Evolutionary conservation across 2,113 vertebrate species (phyloP).

Genomic region (Peromyscus maniculatus): DNA sequence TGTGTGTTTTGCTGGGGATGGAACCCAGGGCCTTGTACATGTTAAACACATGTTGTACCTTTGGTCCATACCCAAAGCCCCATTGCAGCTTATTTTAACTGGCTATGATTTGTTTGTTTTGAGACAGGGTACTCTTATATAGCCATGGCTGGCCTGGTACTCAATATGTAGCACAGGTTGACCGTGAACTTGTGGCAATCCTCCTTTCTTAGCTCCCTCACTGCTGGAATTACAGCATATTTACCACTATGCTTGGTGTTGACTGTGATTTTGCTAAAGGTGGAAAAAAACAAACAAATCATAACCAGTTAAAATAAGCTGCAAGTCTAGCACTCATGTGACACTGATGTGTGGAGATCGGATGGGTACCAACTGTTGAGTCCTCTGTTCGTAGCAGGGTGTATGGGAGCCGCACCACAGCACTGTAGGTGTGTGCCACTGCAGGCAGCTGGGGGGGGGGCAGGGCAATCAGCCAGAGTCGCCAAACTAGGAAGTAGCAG

Average conservation of each 20-base stretch:
- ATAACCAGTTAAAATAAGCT: too few species aligned
- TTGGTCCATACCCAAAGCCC: not conserved
- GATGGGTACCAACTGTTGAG: too few species aligned
- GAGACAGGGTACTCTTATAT: not conserved
- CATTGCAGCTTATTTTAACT: not conserved
- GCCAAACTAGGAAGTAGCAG: too few species aligned
- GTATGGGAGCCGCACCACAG: too few species aligned
- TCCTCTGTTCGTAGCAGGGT: too few species aligned
- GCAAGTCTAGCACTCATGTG: too few species aligned
- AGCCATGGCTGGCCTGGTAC: not conserved
- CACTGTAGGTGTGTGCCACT: too few species aligned
- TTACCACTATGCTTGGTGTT: not conserved
- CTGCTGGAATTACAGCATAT: not conserved
- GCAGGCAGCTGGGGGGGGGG: too few species aligned
- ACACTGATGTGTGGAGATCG: too few species aligned
- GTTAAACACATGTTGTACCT: not conserved
- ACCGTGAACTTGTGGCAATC: not conserved
- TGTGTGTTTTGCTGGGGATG: not conserved
- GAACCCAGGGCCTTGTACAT: not conserved
- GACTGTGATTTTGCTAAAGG: not conserved
- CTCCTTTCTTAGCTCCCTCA: not conserved
- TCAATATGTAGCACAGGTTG: not conserved
- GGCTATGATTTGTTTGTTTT: not conserved
- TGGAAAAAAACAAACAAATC: too few species aligned
- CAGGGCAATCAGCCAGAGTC: too few species aligned